Conservation (phyloP, 2,113 vertebrate species). For the Callopanchax toddi region DNA sequence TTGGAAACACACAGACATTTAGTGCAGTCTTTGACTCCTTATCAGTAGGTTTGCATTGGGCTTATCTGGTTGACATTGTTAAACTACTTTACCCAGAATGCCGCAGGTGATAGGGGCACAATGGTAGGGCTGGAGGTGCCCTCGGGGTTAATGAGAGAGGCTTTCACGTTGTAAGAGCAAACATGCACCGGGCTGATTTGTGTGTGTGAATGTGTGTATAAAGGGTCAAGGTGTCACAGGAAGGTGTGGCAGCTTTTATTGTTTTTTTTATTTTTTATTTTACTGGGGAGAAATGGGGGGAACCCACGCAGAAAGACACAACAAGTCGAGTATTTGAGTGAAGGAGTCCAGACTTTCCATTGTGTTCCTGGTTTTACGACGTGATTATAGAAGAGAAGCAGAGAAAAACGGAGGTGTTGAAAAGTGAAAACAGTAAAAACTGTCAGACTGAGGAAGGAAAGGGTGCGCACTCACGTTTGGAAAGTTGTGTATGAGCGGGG, state of each 20-base stretch:
- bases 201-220: constrained; percentile 13
- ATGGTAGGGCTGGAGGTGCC: constrained; percentile 66
- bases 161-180: constrained; percentile 69
- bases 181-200: constrained; percentile 55
- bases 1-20: constrained; percentile 76
- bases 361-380: constrained; percentile 4
- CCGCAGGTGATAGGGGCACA: constrained; percentile 73
- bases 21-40: constrained; percentile 77
- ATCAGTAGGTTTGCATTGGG: constrained; percentile 75
- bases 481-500: constrained; percentile 9
- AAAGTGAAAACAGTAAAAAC: constrained; percentile 1
- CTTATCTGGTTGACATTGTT: constrained; percentile 80
- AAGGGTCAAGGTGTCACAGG: constrained; percentile 55
- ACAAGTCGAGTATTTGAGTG: constrained; percentile 27
- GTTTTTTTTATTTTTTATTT: constrained; percentile 1
- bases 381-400: constrained; percentile 3
- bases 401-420: background rate
- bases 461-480: constrained; percentile 3
- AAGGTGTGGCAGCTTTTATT: constrained; percentile 43
- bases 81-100: constrained; percentile 82
- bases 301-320: constrained; percentile 9
- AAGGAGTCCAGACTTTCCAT: constrained; percentile 1
- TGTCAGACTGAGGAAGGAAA: constrained; percentile 11
- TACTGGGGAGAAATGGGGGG: background rate
- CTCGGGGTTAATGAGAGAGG: constrained; percentile 75